Percentiles rank a stretch among this genome's conserved stretches.
phyloP scores from a whole-genome alignment of 64 coral and sea anemone genomes.

The Montipora sp. region DNA sequence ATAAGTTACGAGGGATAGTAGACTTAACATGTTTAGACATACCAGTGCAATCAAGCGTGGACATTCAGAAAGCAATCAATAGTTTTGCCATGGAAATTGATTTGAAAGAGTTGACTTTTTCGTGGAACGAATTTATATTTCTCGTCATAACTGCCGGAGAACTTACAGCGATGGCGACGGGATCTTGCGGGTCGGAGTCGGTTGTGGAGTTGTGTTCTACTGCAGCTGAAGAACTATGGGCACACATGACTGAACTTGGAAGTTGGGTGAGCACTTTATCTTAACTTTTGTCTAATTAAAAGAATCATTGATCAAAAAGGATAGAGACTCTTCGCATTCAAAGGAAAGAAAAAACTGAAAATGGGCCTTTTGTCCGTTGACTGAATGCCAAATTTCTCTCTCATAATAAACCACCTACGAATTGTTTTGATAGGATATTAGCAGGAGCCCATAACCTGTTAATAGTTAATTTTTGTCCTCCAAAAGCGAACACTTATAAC shows the following conservation, averaged over 20 bases:
- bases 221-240: not conserved
- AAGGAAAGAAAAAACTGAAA: too few relatives aligned
- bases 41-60: not conserved
- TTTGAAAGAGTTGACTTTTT: not conserved
- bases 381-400: too few relatives aligned
- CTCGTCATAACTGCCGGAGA: slow-evolving; percentile 14
- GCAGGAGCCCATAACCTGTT: too few relatives aligned
- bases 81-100: not conserved
- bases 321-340: not conserved
- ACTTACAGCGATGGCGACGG: not conserved
- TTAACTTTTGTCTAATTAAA: not conserved
- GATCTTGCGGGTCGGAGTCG: not conserved
- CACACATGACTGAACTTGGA: slow-evolving; percentile 18
- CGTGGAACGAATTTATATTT: slow-evolving; percentile 28
- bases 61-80: not conserved
- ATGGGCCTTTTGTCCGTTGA: too few relatives aligned
- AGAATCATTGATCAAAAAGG: not conserved
- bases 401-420: too few relatives aligned
- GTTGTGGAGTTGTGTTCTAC: slow-evolving; percentile 2
- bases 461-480: too few relatives aligned
- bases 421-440: too few relatives aligned
- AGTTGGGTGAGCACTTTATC: slow-evolving; percentile 6
- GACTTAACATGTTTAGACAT: not conserved
- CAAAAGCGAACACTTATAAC: too few relatives aligned
- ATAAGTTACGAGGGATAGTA: not conserved